A percentile compares a stretch with the other conserved stretches of the same genome.
phyloP scores from a whole-genome alignment of 1,140 invertebrate genomes.

The Drosophila varians region DNA sequence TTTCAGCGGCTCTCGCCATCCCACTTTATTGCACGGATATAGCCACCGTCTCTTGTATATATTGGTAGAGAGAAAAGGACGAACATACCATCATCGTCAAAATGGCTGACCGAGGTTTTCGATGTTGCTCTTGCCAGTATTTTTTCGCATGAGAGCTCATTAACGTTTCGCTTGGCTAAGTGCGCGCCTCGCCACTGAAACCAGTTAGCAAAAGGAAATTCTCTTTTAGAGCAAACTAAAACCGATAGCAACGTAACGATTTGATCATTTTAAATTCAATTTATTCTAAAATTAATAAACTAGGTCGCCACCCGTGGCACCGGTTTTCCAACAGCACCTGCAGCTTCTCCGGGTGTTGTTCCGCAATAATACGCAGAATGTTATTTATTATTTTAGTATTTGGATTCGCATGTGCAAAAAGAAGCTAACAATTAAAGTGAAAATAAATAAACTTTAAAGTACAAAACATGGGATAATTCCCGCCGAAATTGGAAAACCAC shows the following conservation, averaged over 20 bases:
- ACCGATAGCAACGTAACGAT: constrained; percentile 33
- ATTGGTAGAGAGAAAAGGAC: constrained; percentile 12
- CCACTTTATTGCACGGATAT: background rate
- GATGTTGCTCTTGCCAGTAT: constrained; percentile 63
- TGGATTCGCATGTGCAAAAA: background rate
- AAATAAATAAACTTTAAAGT: background rate
- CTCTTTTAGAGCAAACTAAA: constrained; percentile 52
- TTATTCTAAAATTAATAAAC: constrained; percentile 46
- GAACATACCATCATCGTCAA: constrained; percentile 21
- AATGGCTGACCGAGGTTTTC: constrained; percentile 57
- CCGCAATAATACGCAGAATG: constrained; percentile 1
- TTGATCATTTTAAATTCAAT: constrained; percentile 61
- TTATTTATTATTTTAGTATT: constrained; percentile 9
- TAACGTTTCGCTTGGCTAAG: constrained; percentile 83
- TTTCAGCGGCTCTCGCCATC: constrained; percentile 1
- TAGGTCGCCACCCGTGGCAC: constrained; percentile 34
- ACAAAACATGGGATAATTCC: constrained; percentile 3
- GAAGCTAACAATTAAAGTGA: constrained; percentile 9
- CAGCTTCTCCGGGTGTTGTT: constrained; percentile 34
- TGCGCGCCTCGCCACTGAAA: constrained; percentile 67
- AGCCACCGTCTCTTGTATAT: background rate
- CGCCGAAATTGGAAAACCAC: constrained; percentile 8
- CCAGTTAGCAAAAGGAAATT: constrained; percentile 68
- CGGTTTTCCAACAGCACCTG: background rate
- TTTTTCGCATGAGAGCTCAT: constrained; percentile 83